Base-by-base conservation (phyloP, 2,797 vertebrate genomes). In the Enteromius paludinosus region DNA sequence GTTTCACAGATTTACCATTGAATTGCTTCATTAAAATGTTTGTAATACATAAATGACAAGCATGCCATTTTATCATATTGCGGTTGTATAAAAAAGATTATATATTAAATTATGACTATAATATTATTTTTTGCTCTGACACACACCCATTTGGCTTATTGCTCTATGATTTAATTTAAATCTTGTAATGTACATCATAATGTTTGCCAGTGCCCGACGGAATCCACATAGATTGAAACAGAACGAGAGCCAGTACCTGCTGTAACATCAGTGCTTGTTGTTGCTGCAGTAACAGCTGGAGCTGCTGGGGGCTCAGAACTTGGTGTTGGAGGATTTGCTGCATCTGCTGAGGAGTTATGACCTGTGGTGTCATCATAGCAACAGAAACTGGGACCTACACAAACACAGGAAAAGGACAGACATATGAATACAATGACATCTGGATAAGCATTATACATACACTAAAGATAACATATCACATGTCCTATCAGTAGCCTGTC, bases 361-460 rank as follows among this genome's bases (percentile, higher is more conserved):
- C 98, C 96, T 99, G 98, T 92, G 98, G 98, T 94, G 98, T 99
- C 98, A 99, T 99, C 98, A 99, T 99, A 99, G 98, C 98, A 97
- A 98, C 96, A 95, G 98, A 99, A 91, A 98, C 97, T 93, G 98
- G 97, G 90, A 99, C 97, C 98, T 99, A 90, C 79, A 79, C 35
- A 87, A 3, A 82, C 9, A 79, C 45, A 62, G 71, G 23, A 56
- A 66, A n/a, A 47, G 61, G 65, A 84, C 9, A 47, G 23, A 69
- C 33, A 82, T 6, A 33, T 54, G 71, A 82, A 65, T 38, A 20
- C 30, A 38, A 74, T 49, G 23, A 71, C 38, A 52, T 59, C 54
- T 59, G n/a, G 54, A 65, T n/a, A 17, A 47, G 52, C 65, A 9
- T 6, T 23, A 69, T n/a, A 33, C n/a, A 49, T 41, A 52, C 15